Evolutionary conservation across 1,140 invertebrate genomes (phyloP), one percentile per base, ranked within the genome.

Genomic region (Cepaea nemoralis): DNA sequence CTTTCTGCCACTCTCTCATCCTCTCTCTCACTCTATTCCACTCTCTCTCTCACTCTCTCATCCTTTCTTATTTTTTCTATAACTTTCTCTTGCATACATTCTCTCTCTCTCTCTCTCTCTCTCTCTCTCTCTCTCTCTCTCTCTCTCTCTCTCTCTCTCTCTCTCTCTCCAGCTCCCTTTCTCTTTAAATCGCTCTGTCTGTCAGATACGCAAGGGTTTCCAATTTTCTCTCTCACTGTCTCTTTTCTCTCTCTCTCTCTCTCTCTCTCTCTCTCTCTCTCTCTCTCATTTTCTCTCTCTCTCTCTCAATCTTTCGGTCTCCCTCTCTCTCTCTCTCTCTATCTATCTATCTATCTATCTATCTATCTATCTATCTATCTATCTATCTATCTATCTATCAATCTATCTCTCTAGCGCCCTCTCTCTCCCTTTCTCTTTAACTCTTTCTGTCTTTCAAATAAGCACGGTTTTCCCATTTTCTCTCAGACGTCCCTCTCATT

Each of bases 121-220:
- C 27, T 39, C 22, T 67, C 55, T 67, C 24, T 66, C 55, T 39
- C 19, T 67, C 59, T 67, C 55, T 78, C 71, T 78, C 55, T 40
- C 39, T 37, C 55, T 39, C 55, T 39, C 55, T 39, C 55, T 40
- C 55, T 8, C 59, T 42, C 55, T 42, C 55, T 48, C 55, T 48
- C 77, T 6, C 33, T 48, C 59, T 48, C 22, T 77, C 50, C 16
- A 45, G 6, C 42, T 45, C 6, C 16, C 42, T 45, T 12, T 14
- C 12, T 55, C 3, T n/a, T 22, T 55, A n/a, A n/a, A 55, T 55
- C 50, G 14, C 14, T 55, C 50, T 55, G 24, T 27, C 50, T 50
- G 33, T 55, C 42, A n/a, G n/a, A n/a, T n/a, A n/a, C n/a, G n/a
- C n/a, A n/a, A n/a, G n/a, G n/a, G n/a, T 37, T 31, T 45, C n/a